Evolutionary conservation across 2,113 vertebrate species (phyloP), one percentile per base, ranked within the genome.

Genomic region (Takifugu flavidus): DNA sequence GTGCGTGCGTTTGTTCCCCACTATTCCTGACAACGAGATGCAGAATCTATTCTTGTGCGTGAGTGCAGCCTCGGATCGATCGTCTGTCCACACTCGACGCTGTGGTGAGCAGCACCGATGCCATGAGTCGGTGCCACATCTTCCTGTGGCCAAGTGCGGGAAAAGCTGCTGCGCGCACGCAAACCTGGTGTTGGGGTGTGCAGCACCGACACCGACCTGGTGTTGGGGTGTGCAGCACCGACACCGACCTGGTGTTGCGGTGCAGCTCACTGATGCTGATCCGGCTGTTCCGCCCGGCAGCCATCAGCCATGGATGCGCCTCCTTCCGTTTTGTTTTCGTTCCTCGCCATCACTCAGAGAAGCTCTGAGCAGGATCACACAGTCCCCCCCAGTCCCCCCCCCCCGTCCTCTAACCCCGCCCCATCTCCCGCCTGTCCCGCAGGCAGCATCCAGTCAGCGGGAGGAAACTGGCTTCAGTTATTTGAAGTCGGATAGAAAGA

Each of bases 321-420:
- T 68, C 61, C 62, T 80, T 70, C 29, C 74, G 68, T 81, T 80
- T 71, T 68, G 67, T 85, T 82, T 83, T 74, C 62, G 25, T 68
- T 67, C 58, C 62, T 75, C 76, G 46, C 59, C 69, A 67, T 78
- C 78, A 67, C 70, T 83, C 72, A 66, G 59, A 68, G 74, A 72
- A 62, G 58, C 55, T 74, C 65, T 68, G 74, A 75, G 56, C 67
- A 65, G 84, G 81, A 82, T 84, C 79, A 77, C 71, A 83, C 64
- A 55, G 5, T 50, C 12, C 15, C 13, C n/a, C 50, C 42, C 29
- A n/a, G 42, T 13, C 27, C 13, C 54, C 25, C 43, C 27, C 28
- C n/a, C 60, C 42, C 60, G 5, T 8, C 7, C 42, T 29, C 15
- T 43, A 12, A 20, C 54, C 42, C 26, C 53, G 13, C 12, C 25